Evolutionary conservation across 2,113 vertebrate genomes (phyloP).

Genomic region (Clarias batrachus): DNA sequence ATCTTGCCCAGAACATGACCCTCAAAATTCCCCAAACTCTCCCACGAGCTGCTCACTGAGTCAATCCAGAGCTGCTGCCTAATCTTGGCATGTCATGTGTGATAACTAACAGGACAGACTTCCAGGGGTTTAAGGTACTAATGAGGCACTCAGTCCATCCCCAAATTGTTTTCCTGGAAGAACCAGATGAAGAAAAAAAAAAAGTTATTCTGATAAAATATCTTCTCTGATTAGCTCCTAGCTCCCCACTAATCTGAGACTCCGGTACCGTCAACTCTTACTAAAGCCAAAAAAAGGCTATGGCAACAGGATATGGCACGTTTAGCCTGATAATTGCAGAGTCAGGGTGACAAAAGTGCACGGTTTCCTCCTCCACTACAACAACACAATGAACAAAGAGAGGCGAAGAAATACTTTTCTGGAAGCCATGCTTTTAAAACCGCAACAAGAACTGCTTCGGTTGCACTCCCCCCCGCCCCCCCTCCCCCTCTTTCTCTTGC

Average conservation of each 20-base stretch:
- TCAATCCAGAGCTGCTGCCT: constrained; percentile 51
- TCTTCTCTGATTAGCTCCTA: constrained; percentile 22
- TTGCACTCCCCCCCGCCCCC: constrained; percentile 50
- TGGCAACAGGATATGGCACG: constrained; percentile 3
- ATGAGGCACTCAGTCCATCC: constrained; percentile 30
- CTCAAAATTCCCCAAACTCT: constrained; percentile 15
- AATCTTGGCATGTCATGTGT: constrained; percentile 59
- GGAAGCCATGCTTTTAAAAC: constrained; percentile 48
- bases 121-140: constrained; percentile 56
- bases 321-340: constrained; percentile 28
- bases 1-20: constrained; percentile 27
- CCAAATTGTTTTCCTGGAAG: constrained; percentile 30
- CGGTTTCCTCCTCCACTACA: constrained; percentile 18
- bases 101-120: constrained; percentile 61
- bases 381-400: constrained; percentile 39
- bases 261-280: neutral
- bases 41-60: constrained; percentile 41
- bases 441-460: constrained; percentile 60
- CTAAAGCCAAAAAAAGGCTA: neutral
- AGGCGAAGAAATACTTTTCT: constrained; percentile 6
- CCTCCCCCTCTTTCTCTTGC: constrained; percentile 41
- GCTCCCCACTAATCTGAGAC: neutral
- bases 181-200: neutral
- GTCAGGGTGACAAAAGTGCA: constrained; percentile 16
- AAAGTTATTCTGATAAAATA: constrained; percentile 21